phyloP scores from a whole-genome alignment of 2,113 vertebrate genomes.

The Hydrochoerus hydrochaeris region DNA sequence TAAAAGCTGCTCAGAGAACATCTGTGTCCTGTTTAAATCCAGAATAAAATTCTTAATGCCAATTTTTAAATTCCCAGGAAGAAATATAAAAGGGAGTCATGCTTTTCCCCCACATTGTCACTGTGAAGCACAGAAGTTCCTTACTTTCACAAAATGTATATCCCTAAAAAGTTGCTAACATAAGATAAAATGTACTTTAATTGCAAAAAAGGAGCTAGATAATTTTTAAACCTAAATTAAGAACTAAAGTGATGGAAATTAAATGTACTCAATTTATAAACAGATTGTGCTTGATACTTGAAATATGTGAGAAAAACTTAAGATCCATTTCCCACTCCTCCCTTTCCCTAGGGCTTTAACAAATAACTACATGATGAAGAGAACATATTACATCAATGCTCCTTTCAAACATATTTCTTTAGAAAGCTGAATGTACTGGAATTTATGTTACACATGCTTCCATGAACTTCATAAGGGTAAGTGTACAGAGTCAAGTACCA shows the following conservation, averaged over 20 bases:
- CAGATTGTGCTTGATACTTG: conserved; percentile 3
- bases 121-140: conserved; percentile 36
- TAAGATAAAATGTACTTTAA: conserved; percentile 47
- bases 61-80: conserved; percentile 74
- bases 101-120: conserved; percentile 72
- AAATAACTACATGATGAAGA: background rate
- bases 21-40: conserved; percentile 82
- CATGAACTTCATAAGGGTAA: background rate
- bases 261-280: conserved; percentile 34
- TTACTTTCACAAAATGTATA: conserved; percentile 55
- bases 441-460: background rate
- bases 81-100: conserved; percentile 76
- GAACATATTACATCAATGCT: background rate
- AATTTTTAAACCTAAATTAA: conserved; percentile 60
- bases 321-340: conserved; percentile 49
- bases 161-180: conserved; percentile 44
- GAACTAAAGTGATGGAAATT: conserved; percentile 43
- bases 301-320: conserved; percentile 28
- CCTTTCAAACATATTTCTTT: background rate
- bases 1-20: conserved; percentile 82
- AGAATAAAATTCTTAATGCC: conserved; percentile 80
- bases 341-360: conserved; percentile 59
- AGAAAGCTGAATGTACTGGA: background rate
- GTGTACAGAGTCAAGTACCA: background rate
- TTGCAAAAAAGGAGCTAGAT: conserved; percentile 43